Evolutionary conservation across 2,113 vertebrate species (phyloP).

Genomic region (Passer montanus): DNA sequence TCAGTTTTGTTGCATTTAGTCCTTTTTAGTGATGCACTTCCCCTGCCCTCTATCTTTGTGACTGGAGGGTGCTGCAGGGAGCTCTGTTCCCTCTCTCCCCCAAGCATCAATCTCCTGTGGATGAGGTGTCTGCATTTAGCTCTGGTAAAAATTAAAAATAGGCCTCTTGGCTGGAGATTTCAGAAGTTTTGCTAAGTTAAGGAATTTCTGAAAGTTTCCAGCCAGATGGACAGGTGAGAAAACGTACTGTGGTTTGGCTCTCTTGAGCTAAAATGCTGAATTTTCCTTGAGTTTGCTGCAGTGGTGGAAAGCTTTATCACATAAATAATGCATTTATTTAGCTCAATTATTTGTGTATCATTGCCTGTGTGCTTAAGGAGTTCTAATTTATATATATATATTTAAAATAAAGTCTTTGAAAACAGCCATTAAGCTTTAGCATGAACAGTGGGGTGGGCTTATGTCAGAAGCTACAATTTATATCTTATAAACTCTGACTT

Average conservation of each 20-base stretch:
- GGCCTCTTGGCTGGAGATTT: background rate
- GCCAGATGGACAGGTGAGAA: background rate
- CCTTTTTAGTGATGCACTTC: background rate
- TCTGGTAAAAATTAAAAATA: background rate
- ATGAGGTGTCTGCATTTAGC: background rate
- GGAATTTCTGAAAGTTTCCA: background rate
- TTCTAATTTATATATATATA: background rate
- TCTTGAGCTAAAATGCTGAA: background rate
- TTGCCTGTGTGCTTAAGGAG: background rate
- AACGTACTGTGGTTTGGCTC: rapidly evolving
- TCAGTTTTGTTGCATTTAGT: background rate
- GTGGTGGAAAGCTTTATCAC: background rate
- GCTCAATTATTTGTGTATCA: background rate
- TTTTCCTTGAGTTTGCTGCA: background rate
- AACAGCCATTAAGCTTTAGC: background rate
- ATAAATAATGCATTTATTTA: background rate
- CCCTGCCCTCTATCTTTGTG: background rate
- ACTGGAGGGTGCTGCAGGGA: background rate
- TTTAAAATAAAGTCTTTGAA: background rate
- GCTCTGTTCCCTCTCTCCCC: background rate
- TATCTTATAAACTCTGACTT: background rate
- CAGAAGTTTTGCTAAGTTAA: background rate
- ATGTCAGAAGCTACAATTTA: background rate
- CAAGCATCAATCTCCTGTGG: background rate
- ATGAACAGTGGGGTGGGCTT: background rate